Percentiles rank a stretch among this genome's conserved stretches.
phyloP scores from a whole-genome alignment of 2,797 vertebrate genomes.

The Euthynnus affinis region DNA sequence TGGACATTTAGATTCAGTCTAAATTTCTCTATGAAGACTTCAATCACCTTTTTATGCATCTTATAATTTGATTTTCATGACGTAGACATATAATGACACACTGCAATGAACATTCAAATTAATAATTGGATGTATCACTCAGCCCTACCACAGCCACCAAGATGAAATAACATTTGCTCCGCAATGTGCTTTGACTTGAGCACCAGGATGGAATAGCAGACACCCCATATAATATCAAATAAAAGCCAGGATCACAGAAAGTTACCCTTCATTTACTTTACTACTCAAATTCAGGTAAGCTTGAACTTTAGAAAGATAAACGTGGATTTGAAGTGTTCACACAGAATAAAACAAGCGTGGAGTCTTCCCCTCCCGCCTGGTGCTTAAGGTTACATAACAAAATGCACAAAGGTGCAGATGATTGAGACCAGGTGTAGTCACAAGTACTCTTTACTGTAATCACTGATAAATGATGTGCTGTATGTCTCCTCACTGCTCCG shows the following conservation, averaged over 20 bases:
- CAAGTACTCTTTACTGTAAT: conserved; percentile 7
- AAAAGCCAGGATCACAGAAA: neutral
- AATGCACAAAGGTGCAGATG: neutral
- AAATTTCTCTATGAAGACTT: no score
- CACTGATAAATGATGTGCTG: conserved; percentile 43
- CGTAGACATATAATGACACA: no score
- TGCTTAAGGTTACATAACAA: neutral
- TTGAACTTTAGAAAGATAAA: neutral
- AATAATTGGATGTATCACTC: no score
- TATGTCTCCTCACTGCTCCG: conserved; percentile 85
- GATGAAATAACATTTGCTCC: neutral
- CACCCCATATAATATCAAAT: neutral
- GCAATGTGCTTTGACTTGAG: neutral
- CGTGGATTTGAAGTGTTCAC: neutral
- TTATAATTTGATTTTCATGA: no score
- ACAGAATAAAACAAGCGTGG: neutral
- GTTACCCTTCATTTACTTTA: neutral
- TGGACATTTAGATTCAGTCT: no score
- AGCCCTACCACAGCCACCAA: neutral
- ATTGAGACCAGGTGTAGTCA: neutral
- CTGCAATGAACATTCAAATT: no score
- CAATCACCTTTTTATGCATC: no score
- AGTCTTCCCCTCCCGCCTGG: neutral
- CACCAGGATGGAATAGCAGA: neutral
- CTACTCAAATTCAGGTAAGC: neutral